Percentiles rank a stretch among this genome's conserved stretches.
phyloP scores from a whole-genome alignment of 2,888 invertebrate genomes.

The Tenodera sinensis region DNA sequence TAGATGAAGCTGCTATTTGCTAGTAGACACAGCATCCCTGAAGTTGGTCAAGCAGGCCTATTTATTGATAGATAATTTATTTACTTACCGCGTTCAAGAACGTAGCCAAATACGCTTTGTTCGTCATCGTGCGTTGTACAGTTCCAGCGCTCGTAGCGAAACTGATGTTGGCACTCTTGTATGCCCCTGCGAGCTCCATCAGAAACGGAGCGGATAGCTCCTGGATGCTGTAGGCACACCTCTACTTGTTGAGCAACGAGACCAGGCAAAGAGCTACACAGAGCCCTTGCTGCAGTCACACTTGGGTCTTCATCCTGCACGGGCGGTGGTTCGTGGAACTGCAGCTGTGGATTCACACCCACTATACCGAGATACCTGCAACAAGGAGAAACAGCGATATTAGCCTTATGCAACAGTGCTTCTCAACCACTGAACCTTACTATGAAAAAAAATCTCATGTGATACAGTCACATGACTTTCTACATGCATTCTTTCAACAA shows the following conservation, averaged over 20 bases:
- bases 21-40: too few relatives aligned
- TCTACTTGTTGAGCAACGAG: constrained; percentile 44
- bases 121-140: constrained; percentile 46
- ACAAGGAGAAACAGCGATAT: not conserved
- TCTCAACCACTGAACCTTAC: too few relatives aligned
- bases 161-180: constrained; percentile 54
- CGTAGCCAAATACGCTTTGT: constrained; percentile 49
- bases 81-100: constrained; percentile 48
- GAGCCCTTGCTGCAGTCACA: constrained; percentile 35
- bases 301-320: constrained; percentile 34
- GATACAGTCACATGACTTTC: too few relatives aligned
- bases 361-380: constrained; percentile 41
- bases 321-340: constrained; percentile 34
- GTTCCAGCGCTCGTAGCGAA: constrained; percentile 55
- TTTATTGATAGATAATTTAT: not conserved
- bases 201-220: constrained; percentile 50
- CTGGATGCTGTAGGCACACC: constrained; percentile 49
- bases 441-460: too few relatives aligned
- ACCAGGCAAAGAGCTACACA: constrained; percentile 42
- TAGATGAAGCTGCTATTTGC: too few relatives aligned
- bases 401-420: not conserved
- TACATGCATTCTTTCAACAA: too few relatives aligned
- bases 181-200: constrained; percentile 53
- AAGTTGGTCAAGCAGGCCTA: too few relatives aligned
- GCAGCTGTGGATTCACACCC: constrained; percentile 34